Base-by-base conservation (phyloP, 2,888 invertebrate species). In the Mantis religiosa region DNA sequence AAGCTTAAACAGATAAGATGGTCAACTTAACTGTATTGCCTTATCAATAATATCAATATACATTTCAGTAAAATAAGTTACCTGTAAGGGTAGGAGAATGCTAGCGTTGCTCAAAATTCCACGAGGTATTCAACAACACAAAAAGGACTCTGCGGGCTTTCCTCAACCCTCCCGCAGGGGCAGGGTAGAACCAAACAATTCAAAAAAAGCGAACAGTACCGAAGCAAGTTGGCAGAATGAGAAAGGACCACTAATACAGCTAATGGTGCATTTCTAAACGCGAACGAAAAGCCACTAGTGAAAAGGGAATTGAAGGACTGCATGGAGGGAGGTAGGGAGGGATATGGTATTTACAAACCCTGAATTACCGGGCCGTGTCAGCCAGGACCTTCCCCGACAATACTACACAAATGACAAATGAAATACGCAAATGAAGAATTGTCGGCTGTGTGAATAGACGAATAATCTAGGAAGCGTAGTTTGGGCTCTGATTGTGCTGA, bases 361-460 rank as follows among this genome's bases (percentile, higher is more conserved):
- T 88, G 89, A 89, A 89, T 89, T 90, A 89, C 90, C 85, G 89
- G 89, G 88, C 54, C 85, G 85, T n/a, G 85, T 82, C 83, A 88
- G 84, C 82, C 28, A 47, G 28, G 84, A 28, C 82, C 87, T 87
- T 89, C 87, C 82, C 90, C 91, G 91, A 94, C 94, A 94, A 94
- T 94, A 93, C 93, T 91, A 92, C 92, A 93, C 93, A 94, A 94
- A 93, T 93, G 93, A 93, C 93, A 93, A 93, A 93, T 94, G 93
- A 93, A 94, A 93, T 94, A 94, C 93, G 94, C 93, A 94, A 94
- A 94, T 94, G 94, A 94, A 94, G 94, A 94, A 94, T 94, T 94
- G 94, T 94, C 92, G 93, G 92, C 92, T 92, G 92, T 92, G 92
- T 93, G 93, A 93, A 93, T 93, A 93, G 93, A 71, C 28, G 86